These are phyloP conservation scores for Cosmopolites sordidus DNA, from an alignment of 2,888 invertebrate genomes.

Conservation along the genomic window DNA sequence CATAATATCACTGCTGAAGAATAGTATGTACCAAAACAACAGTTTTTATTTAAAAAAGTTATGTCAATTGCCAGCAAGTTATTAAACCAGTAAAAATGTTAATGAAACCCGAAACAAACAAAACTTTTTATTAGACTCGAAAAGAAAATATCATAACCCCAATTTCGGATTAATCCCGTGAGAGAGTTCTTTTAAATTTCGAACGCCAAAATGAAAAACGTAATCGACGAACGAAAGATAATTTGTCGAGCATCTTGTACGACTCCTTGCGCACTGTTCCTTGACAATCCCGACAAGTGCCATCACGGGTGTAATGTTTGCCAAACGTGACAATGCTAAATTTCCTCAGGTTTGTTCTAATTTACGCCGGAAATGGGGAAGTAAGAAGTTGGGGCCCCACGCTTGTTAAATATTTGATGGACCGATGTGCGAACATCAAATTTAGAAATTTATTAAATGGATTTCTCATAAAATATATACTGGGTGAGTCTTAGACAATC, in stretches of 20 bases:
- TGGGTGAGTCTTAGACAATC: too few species aligned
- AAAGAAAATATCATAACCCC: too few species aligned
- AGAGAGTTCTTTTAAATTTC: background rate
- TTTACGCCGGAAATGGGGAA: slow-evolving; percentile 9
- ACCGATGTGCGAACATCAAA: background rate
- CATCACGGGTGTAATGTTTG: slow-evolving; percentile 36
- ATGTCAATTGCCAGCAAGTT: too few species aligned
- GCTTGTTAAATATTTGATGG: slow-evolving; percentile 2
- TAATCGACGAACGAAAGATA: background rate
- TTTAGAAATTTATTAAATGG: too few species aligned
- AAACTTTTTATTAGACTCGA: too few species aligned
- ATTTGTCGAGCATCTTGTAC: background rate
- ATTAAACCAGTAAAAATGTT: too few species aligned
- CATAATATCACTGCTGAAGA: too few species aligned
- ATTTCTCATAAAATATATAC: too few species aligned
- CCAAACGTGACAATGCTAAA: slow-evolving; percentile 36
- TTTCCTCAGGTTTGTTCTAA: slow-evolving; percentile 18
- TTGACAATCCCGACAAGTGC: slow-evolving; percentile 22
- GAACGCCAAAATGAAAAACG: background rate
- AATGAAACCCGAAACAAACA: too few species aligned
- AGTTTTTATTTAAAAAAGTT: too few species aligned
- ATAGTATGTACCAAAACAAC: too few species aligned
- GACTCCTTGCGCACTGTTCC: background rate
- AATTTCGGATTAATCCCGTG: background rate
- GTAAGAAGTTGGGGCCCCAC: slow-evolving; percentile 9